These are phyloP conservation scores for Rhodophaea formosa DNA, from an alignment of 2,888 invertebrate genomes.

Conservation along the genomic window DNA sequence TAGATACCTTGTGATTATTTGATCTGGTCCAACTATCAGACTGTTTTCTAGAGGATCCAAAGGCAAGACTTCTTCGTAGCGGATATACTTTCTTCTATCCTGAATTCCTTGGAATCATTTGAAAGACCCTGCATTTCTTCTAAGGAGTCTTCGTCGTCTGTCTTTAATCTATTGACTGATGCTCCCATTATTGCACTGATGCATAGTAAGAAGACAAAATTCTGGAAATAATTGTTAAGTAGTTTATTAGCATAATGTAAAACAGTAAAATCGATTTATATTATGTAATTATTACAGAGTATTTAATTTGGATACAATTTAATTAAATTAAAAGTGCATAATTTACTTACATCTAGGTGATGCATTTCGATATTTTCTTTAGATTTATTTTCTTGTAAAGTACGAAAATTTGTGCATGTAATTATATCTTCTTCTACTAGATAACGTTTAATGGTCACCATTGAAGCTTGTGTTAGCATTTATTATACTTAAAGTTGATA, in stretches of 20 bases:
- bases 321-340: too few relatives aligned
- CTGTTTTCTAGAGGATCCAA: background rate
- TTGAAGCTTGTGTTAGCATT: too few relatives aligned
- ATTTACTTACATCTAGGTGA: background rate
- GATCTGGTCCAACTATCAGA: background rate
- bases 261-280: too few relatives aligned
- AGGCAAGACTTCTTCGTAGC: background rate
- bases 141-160: background rate
- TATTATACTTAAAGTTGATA: too few relatives aligned
- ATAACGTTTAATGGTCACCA: too few relatives aligned
- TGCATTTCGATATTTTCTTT: background rate
- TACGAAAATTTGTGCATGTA: too few relatives aligned
- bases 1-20: background rate
- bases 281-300: too few relatives aligned
- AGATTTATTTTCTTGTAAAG: too few relatives aligned
- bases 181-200: background rate
- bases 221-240: background rate
- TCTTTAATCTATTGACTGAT: background rate
- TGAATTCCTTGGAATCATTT: background rate
- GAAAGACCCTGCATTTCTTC: background rate
- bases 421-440: too few relatives aligned
- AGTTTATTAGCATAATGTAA: background rate
- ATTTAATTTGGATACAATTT: too few relatives aligned
- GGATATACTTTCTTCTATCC: background rate
- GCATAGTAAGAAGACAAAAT: background rate